phyloP scores from a whole-genome alignment of 2,113 vertebrate genomes.

The Hemichromis elongatus region DNA sequence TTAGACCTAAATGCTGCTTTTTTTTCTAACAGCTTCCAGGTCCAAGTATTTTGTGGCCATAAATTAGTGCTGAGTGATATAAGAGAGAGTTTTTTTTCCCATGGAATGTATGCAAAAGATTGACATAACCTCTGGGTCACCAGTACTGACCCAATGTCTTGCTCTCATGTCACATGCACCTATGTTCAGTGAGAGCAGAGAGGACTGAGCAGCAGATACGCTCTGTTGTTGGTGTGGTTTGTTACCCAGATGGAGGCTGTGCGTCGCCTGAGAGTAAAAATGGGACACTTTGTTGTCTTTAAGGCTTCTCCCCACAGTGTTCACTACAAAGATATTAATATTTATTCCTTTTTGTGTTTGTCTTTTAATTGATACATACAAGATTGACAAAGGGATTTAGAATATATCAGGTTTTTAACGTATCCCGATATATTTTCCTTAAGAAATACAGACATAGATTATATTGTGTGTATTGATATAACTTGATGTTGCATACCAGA shows the following conservation, averaged over 20 bases:
- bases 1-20: neutral
- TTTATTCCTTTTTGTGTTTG: neutral
- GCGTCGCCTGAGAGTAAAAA: neutral
- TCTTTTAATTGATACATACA: neutral
- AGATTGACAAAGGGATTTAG: neutral
- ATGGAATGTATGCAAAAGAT: neutral
- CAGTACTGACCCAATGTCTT: neutral
- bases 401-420: neutral
- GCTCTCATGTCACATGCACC: neutral
- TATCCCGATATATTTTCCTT: neutral
- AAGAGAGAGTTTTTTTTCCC: neutral
- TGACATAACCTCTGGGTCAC: neutral
- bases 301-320: neutral
- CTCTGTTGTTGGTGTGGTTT: neutral
- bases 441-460: neutral
- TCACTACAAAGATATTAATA: neutral
- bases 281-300: neutral
- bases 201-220: neutral
- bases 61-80: neutral
- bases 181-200: neutral
- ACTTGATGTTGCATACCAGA: neutral
- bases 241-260: neutral
- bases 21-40: neutral
- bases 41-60: neutral
- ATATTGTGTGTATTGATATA: neutral